phyloP scores from a whole-genome alignment of 2,888 invertebrate genomes.

The Tanytarsus gracilentus region DNA sequence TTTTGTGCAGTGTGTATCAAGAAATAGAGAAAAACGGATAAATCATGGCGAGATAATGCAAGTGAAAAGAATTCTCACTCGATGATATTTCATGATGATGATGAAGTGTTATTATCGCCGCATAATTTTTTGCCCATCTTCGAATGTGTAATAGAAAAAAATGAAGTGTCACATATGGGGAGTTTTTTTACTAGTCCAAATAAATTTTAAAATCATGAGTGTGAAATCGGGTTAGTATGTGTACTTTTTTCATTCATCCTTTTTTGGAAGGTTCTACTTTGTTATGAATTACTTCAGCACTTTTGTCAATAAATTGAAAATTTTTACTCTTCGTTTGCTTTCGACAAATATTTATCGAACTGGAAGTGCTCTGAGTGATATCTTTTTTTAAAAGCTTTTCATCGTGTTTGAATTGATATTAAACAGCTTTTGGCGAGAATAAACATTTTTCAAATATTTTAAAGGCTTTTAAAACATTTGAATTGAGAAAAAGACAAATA shows the following conservation, averaged over 20 bases:
- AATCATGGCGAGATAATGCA: not conserved
- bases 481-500: too few relatives aligned
- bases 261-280: not conserved
- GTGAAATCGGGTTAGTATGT: conserved; percentile 17
- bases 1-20: too few relatives aligned
- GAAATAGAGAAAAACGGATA: too few relatives aligned
- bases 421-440: too few relatives aligned
- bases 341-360: too few relatives aligned
- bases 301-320: not conserved
- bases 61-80: not conserved
- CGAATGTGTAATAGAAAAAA: conserved; percentile 20
- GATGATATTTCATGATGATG: conserved; percentile 2
- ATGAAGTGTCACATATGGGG: conserved; percentile 23
- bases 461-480: too few relatives aligned
- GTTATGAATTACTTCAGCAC: not conserved
- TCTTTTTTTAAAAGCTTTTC: too few relatives aligned
- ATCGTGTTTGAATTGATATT: too few relatives aligned
- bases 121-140: conserved; percentile 22
- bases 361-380: too few relatives aligned
- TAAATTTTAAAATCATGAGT: conserved; percentile 14
- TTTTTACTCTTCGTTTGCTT: not conserved
- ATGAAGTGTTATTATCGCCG: conserved; percentile 22
- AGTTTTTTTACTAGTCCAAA: conserved; percentile 17
- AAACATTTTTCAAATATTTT: too few relatives aligned
- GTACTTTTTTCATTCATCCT: not conserved